Evolutionary conservation across 2,888 invertebrate species (phyloP).

Genomic region (Drosophila nr. medialis): DNA sequence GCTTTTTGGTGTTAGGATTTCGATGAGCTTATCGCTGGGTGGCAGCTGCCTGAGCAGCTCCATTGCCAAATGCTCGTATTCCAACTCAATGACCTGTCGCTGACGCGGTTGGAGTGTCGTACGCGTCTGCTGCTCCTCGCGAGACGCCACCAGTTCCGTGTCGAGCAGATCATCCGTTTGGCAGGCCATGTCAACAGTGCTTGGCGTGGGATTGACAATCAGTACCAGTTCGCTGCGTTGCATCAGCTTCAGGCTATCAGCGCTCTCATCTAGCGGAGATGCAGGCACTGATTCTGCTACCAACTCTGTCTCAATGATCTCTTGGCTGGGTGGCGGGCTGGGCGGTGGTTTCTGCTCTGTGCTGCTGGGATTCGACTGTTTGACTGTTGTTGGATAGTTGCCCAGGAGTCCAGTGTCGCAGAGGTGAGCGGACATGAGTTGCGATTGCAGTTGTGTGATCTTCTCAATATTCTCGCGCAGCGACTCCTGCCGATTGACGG

Average conservation of each 20-base stretch:
- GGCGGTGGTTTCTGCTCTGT: slow-evolving; percentile 15
- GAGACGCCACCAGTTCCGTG: slow-evolving; percentile 72
- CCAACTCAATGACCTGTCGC: slow-evolving; percentile 90
- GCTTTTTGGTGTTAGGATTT: slow-evolving; percentile 85
- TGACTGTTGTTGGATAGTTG: slow-evolving; percentile 35
- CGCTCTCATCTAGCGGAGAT: slow-evolving; percentile 64
- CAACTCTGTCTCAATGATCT: not conserved
- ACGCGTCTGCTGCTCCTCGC: slow-evolving; percentile 75
- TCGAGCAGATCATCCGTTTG: slow-evolving; percentile 86
- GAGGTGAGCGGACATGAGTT: slow-evolving; percentile 84
- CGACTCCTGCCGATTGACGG: slow-evolving; percentile 83
- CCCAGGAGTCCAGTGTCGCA: slow-evolving; percentile 72
- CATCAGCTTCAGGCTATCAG: slow-evolving; percentile 86
- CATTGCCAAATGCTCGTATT: slow-evolving; percentile 90
- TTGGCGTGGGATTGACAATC: slow-evolving; percentile 86
- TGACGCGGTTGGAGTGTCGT: slow-evolving; percentile 85
- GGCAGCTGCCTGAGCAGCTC: slow-evolving; percentile 87
- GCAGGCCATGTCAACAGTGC: slow-evolving; percentile 87
- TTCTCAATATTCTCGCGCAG: slow-evolving; percentile 84
- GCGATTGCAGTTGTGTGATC: slow-evolving; percentile 84
- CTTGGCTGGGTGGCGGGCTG: slow-evolving; percentile 32
- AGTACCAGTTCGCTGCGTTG: slow-evolving; percentile 88
- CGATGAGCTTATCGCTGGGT: slow-evolving; percentile 88
- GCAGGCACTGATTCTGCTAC: slow-evolving; percentile 33
- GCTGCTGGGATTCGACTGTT: slow-evolving; percentile 29